Evolutionary conservation across 1,140 invertebrate species (phyloP), one percentile per base, ranked within the genome.

Genomic region (Archivesica marissinica): DNA sequence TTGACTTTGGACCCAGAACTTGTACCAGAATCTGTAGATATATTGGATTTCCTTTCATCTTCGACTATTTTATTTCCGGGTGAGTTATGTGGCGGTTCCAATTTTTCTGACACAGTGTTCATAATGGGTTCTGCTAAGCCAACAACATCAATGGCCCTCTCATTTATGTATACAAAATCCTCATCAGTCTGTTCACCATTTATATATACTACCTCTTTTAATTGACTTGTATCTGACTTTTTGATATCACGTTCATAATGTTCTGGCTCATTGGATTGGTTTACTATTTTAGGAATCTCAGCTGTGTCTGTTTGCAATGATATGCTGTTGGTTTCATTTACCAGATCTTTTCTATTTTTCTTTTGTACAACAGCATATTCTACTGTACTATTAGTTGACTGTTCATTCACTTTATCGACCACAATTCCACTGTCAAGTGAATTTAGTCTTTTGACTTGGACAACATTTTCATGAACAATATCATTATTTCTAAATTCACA

Each of bases 281-380:
- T 2, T 2, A 28, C 23, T 30, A 15, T 50, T 30, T 72, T 72
- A 23, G 20, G 3, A 47, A 30, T 33, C 0, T 72, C 41, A 3
- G 3, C 39, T 13, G 23, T 17, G 4, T 33, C 25, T 30, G 23
- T 15, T 50, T 33, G 39, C 44, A 50, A 20, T 33, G 59, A 17
- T 3, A 1, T 15, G 2, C 4, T 35, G 28, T 64, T 25, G 15
- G 59, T 35, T 68, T 33, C 35, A 47, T 44, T 38, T 1, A 52
- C 7, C 1, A 54, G 15, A 23, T 56, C 80, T 56, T 52, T 70
- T 25, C 28, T 41, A 39, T 74, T 75, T 33, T 38, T 74, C 52
- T 83, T 83, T 30, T 83, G 80, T 23, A 72, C 66, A 64, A 83
- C 56, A 30, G 80, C 80, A 75, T 83, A 83, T 75, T 83, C 68